A percentile compares a stretch with the other conserved stretches of the same genome.
These are phyloP conservation scores for Rousettus leschenaultii DNA, from an alignment of 2,113 vertebrate genomes.

Conservation along the genomic window DNA sequence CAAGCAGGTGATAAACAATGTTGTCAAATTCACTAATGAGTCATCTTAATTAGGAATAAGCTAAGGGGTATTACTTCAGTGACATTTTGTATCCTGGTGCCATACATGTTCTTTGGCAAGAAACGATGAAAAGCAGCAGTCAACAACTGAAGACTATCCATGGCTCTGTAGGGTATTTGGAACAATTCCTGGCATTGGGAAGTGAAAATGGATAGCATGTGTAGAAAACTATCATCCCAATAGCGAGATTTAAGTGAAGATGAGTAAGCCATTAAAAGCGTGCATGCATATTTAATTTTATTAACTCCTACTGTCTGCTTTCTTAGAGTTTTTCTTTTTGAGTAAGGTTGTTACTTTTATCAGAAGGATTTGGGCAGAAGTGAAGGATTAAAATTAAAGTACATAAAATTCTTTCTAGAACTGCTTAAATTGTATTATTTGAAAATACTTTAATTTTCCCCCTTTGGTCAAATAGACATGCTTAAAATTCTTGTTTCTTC, in stretches of 20 bases:
- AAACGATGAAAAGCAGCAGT: not conserved
- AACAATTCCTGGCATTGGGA: not conserved
- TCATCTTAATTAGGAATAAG: not conserved
- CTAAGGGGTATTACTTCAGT: not conserved
- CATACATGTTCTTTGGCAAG: not conserved
- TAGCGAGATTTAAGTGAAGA: not conserved
- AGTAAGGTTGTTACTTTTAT: not conserved
- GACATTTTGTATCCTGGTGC: not conserved
- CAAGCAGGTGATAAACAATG: not conserved
- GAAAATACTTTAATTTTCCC: not conserved
- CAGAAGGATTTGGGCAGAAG: not conserved
- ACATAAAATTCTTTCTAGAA: not conserved
- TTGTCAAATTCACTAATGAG: not conserved
- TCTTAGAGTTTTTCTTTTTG: not conserved
- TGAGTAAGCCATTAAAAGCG: not conserved
- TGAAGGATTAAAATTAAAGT: not conserved
- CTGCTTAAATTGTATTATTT: not conserved
- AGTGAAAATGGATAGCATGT: not conserved
- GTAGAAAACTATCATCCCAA: not conserved
- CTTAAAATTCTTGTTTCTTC: slow-evolving; percentile 26
- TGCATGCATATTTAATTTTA: not conserved
- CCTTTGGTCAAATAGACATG: not conserved
- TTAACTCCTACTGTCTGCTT: not conserved
- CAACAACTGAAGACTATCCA: not conserved
- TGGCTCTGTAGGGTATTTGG: not conserved